Evolutionary conservation across 2,797 vertebrate species (phyloP), one percentile per base, ranked within the genome.

Genomic region (Phylloscopus collybita): DNA sequence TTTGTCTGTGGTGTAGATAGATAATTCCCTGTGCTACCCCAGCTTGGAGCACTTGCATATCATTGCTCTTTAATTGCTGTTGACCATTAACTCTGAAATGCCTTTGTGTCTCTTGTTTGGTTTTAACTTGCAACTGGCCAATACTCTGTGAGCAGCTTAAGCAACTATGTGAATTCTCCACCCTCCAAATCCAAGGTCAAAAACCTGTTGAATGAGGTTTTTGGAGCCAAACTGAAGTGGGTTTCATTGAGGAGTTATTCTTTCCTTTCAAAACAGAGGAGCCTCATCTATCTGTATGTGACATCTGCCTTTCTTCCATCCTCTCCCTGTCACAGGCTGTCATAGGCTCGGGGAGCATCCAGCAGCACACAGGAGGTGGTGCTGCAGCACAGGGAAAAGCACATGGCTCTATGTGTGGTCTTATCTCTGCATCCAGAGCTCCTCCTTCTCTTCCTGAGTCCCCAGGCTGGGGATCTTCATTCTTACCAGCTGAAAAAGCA

Each of bases 311-410:
- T 36, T 45, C 67, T 73, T 94, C 62, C 83, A 65, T 75, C 49
- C 38, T 51, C 60, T 72, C 15, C 57, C 45, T 82, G 13, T 81
- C 45, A 36, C 42, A 64, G 67, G 30, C 16, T 7, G 22, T 49
- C 44, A 2, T 13, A 20, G 12, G 13, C 73, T 40, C 2, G 1
- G 79, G 81, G 47, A 90, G 29, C 62, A 57, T 74, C 22, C 38
- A 78, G 72, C 65, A 66, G 85, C 22, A 23, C 75, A n/a, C 95
- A 79, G 93, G 70, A 90, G 91, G 66, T 93, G 81, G 87, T 91
- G 94, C 87, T 95, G 91, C 59, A 71, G 89, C 74, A 69, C 89
- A 78, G 86, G 80, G 78, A n/a, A 64, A 10, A 86, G 54, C 70
- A 13, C 13, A 2, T 42, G 18, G 45, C 59, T 78, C 64, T 47